A percentile compares a stretch with the other conserved stretches of the same genome.
phyloP scores from a whole-genome alignment of 2,888 invertebrate genomes.

The Actias luna region DNA sequence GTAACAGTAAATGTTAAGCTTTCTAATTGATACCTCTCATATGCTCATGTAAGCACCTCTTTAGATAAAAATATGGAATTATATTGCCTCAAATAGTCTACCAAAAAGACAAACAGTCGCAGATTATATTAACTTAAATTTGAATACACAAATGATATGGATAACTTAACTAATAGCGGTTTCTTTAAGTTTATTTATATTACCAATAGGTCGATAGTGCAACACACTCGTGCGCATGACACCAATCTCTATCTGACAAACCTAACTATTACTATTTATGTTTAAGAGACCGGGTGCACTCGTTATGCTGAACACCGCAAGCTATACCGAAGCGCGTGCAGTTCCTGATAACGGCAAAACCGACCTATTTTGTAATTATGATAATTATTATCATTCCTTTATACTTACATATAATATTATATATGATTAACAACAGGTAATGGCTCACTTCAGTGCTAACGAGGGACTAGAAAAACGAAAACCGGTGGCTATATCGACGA shows the following conservation, averaged over 20 bases:
- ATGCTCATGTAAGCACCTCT: no score
- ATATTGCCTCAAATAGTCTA: no score
- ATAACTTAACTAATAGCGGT: background rate
- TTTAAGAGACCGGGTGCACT: conserved; percentile 30
- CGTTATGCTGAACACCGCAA: conserved; percentile 23
- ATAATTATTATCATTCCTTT: conserved; percentile 7
- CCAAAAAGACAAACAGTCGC: no score
- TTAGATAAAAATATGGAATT: no score
- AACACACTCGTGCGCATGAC: conserved; percentile 49
- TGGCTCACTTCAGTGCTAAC: background rate
- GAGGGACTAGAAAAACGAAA: background rate
- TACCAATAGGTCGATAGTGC: conserved; percentile 21
- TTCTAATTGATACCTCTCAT: background rate
- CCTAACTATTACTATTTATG: conserved; percentile 56
- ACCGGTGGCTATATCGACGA: background rate
- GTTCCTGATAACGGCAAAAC: conserved; percentile 11
- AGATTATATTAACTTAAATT: no score
- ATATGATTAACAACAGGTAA: background rate
- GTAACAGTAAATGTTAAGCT: background rate
- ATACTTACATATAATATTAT: background rate
- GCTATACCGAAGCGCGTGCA: conserved; percentile 38
- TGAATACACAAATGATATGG: background rate
- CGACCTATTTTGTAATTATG: conserved; percentile 9
- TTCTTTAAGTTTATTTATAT: conserved; percentile 26
- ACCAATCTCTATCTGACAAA: conserved; percentile 57